phyloP scores from a whole-genome alignment of 2,797 vertebrate genomes.

The Trematomus bernacchii region DNA sequence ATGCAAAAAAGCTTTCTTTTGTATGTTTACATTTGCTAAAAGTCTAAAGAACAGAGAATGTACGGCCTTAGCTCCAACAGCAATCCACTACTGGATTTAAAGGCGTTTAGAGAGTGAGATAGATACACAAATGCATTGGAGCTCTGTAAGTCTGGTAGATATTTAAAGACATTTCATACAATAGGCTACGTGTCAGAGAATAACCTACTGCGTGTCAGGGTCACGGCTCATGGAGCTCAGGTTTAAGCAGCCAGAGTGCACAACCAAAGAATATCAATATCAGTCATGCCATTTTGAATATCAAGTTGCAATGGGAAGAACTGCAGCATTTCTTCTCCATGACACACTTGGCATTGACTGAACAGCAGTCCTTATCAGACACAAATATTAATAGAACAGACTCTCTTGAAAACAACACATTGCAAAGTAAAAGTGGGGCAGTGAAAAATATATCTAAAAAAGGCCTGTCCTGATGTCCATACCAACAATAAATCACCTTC shows the following conservation, averaged over 20 bases:
- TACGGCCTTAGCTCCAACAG: not conserved
- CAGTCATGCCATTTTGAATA: constrained; percentile 16
- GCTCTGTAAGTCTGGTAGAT: constrained; percentile 1
- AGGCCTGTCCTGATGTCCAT: not conserved
- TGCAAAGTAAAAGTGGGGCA: not conserved
- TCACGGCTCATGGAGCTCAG: constrained; percentile 30
- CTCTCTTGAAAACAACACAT: too few relatives aligned
- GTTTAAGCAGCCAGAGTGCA: constrained; percentile 24
- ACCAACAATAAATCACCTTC: too few relatives aligned
- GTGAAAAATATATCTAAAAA: not conserved
- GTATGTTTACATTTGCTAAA: not conserved
- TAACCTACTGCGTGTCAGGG: constrained; percentile 26
- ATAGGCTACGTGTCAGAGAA: constrained; percentile 9
- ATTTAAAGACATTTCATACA: constrained; percentile 28
- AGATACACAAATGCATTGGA: not conserved
- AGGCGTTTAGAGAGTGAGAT: constrained; percentile 7
- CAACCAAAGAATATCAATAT: constrained; percentile 35
- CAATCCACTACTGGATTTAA: constrained; percentile 9
- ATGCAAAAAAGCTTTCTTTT: not conserved
- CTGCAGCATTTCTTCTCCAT: not conserved
- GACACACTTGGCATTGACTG: not conserved
- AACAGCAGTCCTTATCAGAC: not conserved
- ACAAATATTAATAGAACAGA: not conserved
- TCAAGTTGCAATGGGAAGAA: constrained; percentile 12
- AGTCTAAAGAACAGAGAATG: not conserved